A percentile compares a stretch with the other conserved stretches of the same genome.
phyloP scores from a whole-genome alignment of 2,797 vertebrate species.

The Thripadectes ignobilis region DNA sequence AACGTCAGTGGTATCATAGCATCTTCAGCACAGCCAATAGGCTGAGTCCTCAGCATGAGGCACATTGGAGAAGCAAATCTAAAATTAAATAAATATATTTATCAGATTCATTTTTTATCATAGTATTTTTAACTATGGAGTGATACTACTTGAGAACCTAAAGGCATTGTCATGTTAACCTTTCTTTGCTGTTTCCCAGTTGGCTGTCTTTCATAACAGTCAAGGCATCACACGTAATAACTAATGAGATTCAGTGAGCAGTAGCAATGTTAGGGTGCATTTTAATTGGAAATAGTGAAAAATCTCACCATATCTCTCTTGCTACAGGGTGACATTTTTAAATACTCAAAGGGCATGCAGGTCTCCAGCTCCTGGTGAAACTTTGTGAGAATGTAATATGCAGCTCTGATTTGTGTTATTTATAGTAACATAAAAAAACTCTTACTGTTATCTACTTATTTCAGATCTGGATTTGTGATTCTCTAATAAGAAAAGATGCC shows the following conservation, averaged over 20 bases:
- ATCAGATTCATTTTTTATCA: neutral
- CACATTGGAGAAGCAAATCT: neutral
- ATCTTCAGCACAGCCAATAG: neutral
- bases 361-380: neutral
- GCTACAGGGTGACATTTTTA: conserved; percentile 38
- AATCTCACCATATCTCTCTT: neutral
- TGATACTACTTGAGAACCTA: neutral
- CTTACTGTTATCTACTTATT: neutral
- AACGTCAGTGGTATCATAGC: neutral
- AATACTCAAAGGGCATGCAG: neutral
- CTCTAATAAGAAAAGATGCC: neutral
- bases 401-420: conserved; percentile 10
- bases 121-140: neutral
- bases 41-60: neutral
- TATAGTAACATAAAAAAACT: neutral
- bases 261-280: conserved; percentile 27
- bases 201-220: conserved; percentile 19
- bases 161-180: neutral
- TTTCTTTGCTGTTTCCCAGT: conserved; percentile 17
- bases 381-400: neutral
- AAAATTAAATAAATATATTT: neutral
- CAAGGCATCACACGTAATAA: conserved; percentile 7
- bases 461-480: neutral
- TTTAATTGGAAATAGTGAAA: conserved; percentile 32
- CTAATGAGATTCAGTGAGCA: conserved; percentile 37